Evolutionary conservation across 2,797 vertebrate genomes (phyloP), one percentile per base, ranked within the genome.

Genomic region (Neoniphon sammara): DNA sequence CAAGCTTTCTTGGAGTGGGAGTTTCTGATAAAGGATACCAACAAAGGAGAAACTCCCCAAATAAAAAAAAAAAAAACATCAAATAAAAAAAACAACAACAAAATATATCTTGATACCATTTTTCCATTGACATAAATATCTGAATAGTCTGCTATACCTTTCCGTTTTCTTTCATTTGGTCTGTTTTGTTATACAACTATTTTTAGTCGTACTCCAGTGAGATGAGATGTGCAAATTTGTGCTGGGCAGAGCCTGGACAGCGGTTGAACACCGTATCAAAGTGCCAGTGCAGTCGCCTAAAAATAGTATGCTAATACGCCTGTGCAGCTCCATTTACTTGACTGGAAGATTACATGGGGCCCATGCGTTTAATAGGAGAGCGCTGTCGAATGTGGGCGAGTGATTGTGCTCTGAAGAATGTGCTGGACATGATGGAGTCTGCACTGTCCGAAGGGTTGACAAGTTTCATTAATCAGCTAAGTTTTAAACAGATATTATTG

Each of bases 241-340:
- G 25, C 60, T 68, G 71, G 53, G 64, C 56, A 57, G 56, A 73
- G 80, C 80, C 58, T 67, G 76, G 56, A 80, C 78, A 73, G 74
- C 73, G 70, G 49, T 80, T 76, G 63, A 80, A 79, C 52, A 80
- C 65, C 57, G 74, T 78, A 87, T 91, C 80, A 89, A 84, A 83
- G 86, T 12, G 0, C 5, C 54, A 81, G 55, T 73, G 60, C 1
- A 2, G 61, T 57, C 58, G 39, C 89, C 85, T 90, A 89, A 84
- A 82, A 91, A 90, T 87, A 91, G 83, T 54, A 87, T 85, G 85
- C 73, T 89, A 88, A 88, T 85, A 59, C 75, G 80, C 62, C 65
- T 14, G 57, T 47, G 61, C 49, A 52, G 75, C 78, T 78, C 52
- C 68, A 62, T 60, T 44, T 73, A 50, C 80, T 53, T 70, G 66